These are phyloP conservation scores for Psilopsiagon aurifrons DNA, from an alignment of 2,113 vertebrate species.

Conservation along the genomic window DNA sequence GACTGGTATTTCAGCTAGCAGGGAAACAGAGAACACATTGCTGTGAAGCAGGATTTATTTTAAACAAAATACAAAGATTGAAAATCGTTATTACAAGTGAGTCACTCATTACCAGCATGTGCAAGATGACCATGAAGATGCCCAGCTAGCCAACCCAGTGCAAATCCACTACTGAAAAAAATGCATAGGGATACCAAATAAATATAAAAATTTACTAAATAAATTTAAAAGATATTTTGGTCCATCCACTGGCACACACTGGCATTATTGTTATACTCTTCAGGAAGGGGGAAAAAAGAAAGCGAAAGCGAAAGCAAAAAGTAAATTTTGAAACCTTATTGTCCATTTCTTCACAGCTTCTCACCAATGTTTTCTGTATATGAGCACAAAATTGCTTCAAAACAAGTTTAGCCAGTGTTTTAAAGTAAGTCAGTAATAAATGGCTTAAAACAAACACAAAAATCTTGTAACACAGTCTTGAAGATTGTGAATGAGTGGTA, in stretches of 20 bases:
- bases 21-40: neutral
- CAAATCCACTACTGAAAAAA: neutral
- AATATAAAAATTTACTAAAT: neutral
- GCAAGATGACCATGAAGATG: neutral
- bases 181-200: neutral
- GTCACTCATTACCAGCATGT: neutral
- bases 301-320: neutral
- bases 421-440: neutral
- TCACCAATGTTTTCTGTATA: neutral
- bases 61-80: neutral
- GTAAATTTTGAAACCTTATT: neutral
- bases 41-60: neutral
- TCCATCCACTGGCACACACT: neutral
- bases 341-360: neutral
- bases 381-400: neutral
- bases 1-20: neutral
- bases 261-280: neutral
- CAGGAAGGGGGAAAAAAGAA: neutral
- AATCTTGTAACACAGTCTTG: neutral
- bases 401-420: neutral
- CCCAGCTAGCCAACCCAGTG: neutral
- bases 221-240: neutral
- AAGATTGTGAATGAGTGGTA: neutral
- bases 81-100: neutral
- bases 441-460: neutral